phyloP scores from a whole-genome alignment of 2,113 vertebrate species.

The rabbit (Oryctolagus cuniculus) region DNA sequence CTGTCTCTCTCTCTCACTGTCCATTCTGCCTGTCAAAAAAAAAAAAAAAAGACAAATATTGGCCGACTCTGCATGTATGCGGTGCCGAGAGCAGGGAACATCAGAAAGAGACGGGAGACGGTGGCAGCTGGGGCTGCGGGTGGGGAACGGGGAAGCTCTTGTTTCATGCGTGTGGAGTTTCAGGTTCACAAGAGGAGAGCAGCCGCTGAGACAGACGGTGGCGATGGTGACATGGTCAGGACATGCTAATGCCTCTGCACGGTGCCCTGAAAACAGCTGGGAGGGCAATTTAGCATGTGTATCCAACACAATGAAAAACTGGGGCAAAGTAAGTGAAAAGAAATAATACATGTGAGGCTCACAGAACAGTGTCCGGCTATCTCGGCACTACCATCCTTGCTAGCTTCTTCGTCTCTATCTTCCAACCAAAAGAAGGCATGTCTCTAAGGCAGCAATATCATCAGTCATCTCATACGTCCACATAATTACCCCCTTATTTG shows the following conservation, averaged over 20 bases:
- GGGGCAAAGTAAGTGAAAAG: neutral
- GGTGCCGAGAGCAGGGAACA: neutral
- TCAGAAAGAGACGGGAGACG: neutral
- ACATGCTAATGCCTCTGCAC: neutral
- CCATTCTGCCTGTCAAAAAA: too few relatives aligned
- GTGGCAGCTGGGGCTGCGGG: too few relatives aligned
- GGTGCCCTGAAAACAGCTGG: too few relatives aligned
- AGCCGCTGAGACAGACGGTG: neutral
- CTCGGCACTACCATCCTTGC: neutral
- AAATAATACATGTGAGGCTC: neutral
- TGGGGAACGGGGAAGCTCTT: rapidly evolving
- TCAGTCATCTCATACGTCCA: rapidly evolving
- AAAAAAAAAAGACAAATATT: neutral
- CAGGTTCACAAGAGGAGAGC: neutral
- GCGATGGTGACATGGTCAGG: neutral
- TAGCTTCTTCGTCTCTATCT: neutral
- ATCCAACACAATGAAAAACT: neutral
- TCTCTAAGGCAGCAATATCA: neutral
- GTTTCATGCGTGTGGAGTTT: neutral
- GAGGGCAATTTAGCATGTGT: neutral
- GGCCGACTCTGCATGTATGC: neutral
- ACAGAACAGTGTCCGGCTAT: neutral
- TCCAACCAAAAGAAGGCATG: neutral
- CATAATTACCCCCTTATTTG: neutral
- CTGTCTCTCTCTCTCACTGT: too few relatives aligned